Evolutionary conservation across 1,140 invertebrate genomes (phyloP), one percentile per base, ranked within the genome.

Genomic region (Melipona quadrifasciata): DNA sequence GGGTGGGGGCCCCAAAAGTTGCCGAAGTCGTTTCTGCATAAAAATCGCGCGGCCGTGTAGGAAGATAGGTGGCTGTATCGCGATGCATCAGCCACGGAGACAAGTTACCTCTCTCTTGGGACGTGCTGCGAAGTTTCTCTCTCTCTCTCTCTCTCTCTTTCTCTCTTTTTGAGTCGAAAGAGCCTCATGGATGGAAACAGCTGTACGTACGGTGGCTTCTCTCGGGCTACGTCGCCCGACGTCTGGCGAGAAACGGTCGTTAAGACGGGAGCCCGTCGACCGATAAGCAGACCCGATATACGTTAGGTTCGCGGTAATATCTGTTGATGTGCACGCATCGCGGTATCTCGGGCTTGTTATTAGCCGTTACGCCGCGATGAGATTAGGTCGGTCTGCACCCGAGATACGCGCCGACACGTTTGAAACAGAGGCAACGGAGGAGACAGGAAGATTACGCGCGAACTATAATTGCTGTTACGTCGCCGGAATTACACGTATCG

Each of bases 401-500:
- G 51, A 67, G 78, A 84, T 74, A 74, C 24, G 64, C 17, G 64
- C 17, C 34, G 17, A 6, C 74, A 14, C n/a, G 80, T 67, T 83
- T 12, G 19, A 16, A 31, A 34, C 74, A 31, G 17, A 39, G 47
- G 19, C 31, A 31, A 80, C 68, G 55, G 67, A 71, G 39, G 6
- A 47, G 78, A 73, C 51, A 51, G 68, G 77, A 67, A 84, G 83
- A 84, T 84, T 84, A 74, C 70, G 70, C 70, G 58, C 58, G n/a
- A 74, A 84, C 83, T 84, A 57, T 84, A 84, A 84, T 84, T 84
- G 68, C 78, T 51, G 70, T 84, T 80, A 73, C 83, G 83, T 74
- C 27, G 55, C 82, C 31, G 67, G 75, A 64, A 72, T 84, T 84
- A 84, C 57, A 24, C 67, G 8, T 47, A 71, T 84, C 79, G 79